Percentiles rank a stretch among this genome's conserved stretches.
phyloP scores from a whole-genome alignment of 2,888 invertebrate species.

The Plusia festucae region DNA sequence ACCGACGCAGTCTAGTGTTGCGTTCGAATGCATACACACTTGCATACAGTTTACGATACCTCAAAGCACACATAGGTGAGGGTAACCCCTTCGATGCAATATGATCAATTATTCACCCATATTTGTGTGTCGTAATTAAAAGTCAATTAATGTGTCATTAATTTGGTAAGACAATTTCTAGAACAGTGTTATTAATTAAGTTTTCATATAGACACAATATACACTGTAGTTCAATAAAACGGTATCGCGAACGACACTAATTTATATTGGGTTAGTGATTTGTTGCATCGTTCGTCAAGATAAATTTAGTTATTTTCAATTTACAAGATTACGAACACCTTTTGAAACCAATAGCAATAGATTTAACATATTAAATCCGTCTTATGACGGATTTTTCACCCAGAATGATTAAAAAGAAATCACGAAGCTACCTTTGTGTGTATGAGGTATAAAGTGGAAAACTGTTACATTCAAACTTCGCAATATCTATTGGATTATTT shows the following conservation, averaged over 20 bases:
- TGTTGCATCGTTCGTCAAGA: constrained; percentile 1
- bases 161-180: background rate
- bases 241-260: background rate
- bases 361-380: background rate
- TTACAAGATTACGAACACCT: background rate
- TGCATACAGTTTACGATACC: constrained; percentile 16
- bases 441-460: background rate
- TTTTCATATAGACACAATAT: background rate
- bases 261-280: constrained; percentile 8
- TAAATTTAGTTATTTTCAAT: background rate
- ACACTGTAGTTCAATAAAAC: background rate
- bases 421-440: too few species aligned
- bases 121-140: constrained; percentile 23
- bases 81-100: constrained; percentile 30
- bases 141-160: background rate
- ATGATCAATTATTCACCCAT: constrained; percentile 32
- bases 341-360: background rate
- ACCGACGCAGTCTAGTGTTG: constrained; percentile 52
- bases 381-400: background rate
- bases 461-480: background rate
- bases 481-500: background rate
- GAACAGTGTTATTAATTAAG: background rate
- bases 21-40: constrained; percentile 41
- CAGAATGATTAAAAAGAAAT: too few species aligned
- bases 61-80: constrained; percentile 29